Percentiles rank a stretch among this genome's conserved stretches.
Conservation (phyloP, 2,797 vertebrate species). For the Phataginus tricuspis region DNA sequence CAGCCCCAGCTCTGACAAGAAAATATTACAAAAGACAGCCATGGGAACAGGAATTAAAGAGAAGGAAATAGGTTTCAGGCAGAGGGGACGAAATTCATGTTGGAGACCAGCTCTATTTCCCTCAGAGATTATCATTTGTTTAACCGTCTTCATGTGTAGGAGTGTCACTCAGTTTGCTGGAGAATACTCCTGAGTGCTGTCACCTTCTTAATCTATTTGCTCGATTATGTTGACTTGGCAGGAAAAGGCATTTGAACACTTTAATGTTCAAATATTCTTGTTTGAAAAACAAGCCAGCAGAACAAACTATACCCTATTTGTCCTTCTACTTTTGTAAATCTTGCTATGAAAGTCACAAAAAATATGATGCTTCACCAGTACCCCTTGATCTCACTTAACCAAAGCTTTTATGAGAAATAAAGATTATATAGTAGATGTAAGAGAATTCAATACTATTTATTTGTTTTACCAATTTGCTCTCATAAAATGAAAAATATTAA, state of each 20-base stretch:
- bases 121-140: slow-evolving; percentile 57
- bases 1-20: neutral
- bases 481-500: slow-evolving; percentile 21
- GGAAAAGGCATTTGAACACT: slow-evolving; percentile 67
- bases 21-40: neutral
- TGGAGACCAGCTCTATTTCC: neutral
- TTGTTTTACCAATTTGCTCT: neutral
- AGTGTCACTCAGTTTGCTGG: slow-evolving; percentile 60
- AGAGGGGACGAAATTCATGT: slow-evolving; percentile 9
- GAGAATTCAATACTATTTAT: neutral
- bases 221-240: slow-evolving; percentile 76
- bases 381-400: slow-evolving; percentile 20
- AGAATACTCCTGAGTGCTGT: slow-evolving; percentile 57
- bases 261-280: slow-evolving; percentile 69
- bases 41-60: neutral
- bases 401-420: slow-evolving; percentile 44
- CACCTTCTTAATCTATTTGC: slow-evolving; percentile 78
- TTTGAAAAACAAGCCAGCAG: slow-evolving; percentile 66
- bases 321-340: slow-evolving; percentile 51
- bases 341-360: slow-evolving; percentile 59
- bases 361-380: neutral
- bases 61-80: slow-evolving; percentile 28
- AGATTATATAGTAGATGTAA: slow-evolving; percentile 31
- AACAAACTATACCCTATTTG: slow-evolving; percentile 57
- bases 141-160: slow-evolving; percentile 22